These are phyloP conservation scores for Atethmia centrago DNA, from an alignment of 2,888 invertebrate genomes.

Conservation along the genomic window DNA sequence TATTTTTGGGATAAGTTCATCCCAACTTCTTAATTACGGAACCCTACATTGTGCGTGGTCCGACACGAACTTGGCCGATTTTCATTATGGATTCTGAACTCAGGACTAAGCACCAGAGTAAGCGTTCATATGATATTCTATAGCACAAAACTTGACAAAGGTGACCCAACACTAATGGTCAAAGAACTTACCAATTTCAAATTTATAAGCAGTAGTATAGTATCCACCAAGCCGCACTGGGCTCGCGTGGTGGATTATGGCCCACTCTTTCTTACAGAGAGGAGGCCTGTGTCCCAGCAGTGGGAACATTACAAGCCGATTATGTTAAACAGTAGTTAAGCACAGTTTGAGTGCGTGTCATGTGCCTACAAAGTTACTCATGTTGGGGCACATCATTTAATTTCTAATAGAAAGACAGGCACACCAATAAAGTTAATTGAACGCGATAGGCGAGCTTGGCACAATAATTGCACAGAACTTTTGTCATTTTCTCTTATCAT, in stretches of 20 bases:
- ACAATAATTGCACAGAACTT: conserved; percentile 6
- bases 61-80: too few relatives aligned
- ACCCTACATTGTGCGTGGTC: too few relatives aligned
- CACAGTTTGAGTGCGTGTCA: background rate
- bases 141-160: too few relatives aligned
- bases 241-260: too few relatives aligned
- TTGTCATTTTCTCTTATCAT: conserved; percentile 55
- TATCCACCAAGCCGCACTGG: too few relatives aligned
- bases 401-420: background rate
- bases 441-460: background rate
- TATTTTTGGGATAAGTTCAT: too few relatives aligned
- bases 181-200: conserved; percentile 1
- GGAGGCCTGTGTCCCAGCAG: too few relatives aligned
- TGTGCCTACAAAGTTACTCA: background rate
- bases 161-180: background rate
- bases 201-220: background rate
- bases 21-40: too few relatives aligned
- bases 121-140: background rate
- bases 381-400: background rate
- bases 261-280: too few relatives aligned
- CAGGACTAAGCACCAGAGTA: background rate
- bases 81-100: background rate
- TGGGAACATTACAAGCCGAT: too few relatives aligned
- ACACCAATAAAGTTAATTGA: background rate
- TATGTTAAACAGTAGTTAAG: too few relatives aligned